Conservation (phyloP, 2,888 invertebrate species). For the Chrysodeixis includens region DNA sequence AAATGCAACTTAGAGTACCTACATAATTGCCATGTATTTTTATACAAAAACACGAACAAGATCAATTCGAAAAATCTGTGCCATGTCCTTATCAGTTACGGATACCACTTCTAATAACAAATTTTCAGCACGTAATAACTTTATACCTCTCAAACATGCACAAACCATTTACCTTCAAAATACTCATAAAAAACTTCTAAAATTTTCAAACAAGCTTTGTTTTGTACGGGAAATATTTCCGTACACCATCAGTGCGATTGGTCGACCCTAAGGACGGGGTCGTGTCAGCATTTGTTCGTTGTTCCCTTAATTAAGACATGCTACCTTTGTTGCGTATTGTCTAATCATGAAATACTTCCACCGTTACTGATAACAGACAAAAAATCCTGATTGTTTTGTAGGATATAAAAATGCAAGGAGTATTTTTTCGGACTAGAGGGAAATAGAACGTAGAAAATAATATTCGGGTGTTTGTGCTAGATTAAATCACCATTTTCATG, state of each 20-base stretch:
- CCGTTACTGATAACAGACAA: constrained; percentile 3
- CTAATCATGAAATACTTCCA: constrained; percentile 15
- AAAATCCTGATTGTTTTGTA: neutral
- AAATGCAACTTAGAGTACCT: too few relatives aligned
- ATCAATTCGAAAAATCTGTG: too few relatives aligned
- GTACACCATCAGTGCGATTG: neutral
- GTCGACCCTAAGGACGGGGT: neutral
- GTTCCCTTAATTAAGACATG: constrained; percentile 15
- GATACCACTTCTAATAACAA: too few relatives aligned
- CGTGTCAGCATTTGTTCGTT: constrained; percentile 10
- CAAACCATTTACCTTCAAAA: too few relatives aligned
- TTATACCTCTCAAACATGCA: too few relatives aligned
- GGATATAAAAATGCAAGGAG: neutral
- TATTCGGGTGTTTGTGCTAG: too few relatives aligned
- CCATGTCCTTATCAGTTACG: too few relatives aligned
- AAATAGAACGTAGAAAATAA: too few relatives aligned
- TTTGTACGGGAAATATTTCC: neutral
- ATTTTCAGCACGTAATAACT: too few relatives aligned
- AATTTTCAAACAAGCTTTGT: neutral
- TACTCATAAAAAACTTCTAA: neutral
- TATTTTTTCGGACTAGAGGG: neutral
- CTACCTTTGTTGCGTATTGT: constrained; percentile 20
- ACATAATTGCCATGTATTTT: too few relatives aligned
- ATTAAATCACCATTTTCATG: too few relatives aligned
- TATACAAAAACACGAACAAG: too few relatives aligned